Evolutionary conservation across 2,888 invertebrate species (phyloP).

Genomic region (Dolomedes plantarius): DNA sequence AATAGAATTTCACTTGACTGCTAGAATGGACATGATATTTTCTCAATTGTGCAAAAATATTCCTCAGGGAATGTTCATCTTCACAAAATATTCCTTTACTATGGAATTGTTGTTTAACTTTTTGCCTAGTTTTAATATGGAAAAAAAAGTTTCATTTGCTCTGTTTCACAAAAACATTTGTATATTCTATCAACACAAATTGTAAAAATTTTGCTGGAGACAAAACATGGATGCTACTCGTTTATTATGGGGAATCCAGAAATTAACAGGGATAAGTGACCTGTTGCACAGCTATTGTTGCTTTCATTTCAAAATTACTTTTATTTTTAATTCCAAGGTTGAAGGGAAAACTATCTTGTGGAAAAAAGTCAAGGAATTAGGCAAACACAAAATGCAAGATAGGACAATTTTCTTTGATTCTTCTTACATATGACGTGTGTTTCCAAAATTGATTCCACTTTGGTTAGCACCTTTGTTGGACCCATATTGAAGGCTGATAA

Average conservation of each 20-base stretch:
- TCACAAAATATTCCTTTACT: background rate
- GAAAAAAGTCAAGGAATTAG: background rate
- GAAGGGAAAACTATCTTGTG: background rate
- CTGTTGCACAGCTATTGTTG: too few relatives aligned
- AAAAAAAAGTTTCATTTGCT: too few relatives aligned
- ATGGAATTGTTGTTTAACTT: too few relatives aligned
- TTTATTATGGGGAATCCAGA: too few relatives aligned
- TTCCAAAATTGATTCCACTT: slow-evolving; percentile 97
- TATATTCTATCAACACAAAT: too few relatives aligned
- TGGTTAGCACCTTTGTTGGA: slow-evolving; percentile 98
- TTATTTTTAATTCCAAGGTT: background rate
- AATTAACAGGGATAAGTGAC: too few relatives aligned
- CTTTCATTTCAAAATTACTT: too few relatives aligned
- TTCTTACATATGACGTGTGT: slow-evolving; percentile 96
- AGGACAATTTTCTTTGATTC: background rate
- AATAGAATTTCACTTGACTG: background rate
- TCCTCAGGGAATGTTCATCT: background rate
- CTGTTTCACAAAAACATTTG: too few relatives aligned
- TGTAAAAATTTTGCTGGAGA: too few relatives aligned
- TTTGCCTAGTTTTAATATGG: too few relatives aligned
- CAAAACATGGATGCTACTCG: too few relatives aligned
- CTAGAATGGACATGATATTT: slow-evolving; percentile 1
- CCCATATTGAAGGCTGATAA: slow-evolving; percentile 93
- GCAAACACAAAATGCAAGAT: background rate
- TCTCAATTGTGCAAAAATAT: slow-evolving; percentile 8